Conservation (phyloP, 64 coral and sea anemone species). For the Pocillopora verrucosa region DNA sequence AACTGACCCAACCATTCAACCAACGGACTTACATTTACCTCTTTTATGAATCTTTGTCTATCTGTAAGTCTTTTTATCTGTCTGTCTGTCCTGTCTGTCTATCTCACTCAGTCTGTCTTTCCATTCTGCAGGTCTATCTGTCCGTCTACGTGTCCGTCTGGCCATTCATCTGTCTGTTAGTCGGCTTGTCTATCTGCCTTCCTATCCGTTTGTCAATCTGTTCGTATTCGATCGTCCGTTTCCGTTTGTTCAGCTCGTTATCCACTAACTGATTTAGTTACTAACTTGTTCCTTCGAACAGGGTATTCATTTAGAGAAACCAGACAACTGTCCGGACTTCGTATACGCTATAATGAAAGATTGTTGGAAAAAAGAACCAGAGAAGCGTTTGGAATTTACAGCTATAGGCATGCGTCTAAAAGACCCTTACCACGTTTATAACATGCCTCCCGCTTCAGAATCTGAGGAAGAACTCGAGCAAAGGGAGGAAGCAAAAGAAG, state of each 20-base stretch:
- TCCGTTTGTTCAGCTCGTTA: background rate
- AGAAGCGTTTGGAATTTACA: slow-evolving; percentile 60
- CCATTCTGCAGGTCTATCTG: no score
- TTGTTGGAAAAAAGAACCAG: slow-evolving; percentile 76
- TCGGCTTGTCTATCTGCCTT: background rate
- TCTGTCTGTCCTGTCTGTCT: no score
- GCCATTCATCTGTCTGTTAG: background rate
- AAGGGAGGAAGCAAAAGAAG: slow-evolving; percentile 17
- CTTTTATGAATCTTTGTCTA: no score
- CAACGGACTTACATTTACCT: no score
- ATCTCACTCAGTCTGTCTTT: no score
- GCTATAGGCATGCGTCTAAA: slow-evolving; percentile 58
- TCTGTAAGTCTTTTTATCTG: no score
- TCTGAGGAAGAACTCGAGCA: background rate
- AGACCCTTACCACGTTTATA: slow-evolving; percentile 73
- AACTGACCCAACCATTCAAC: no score
- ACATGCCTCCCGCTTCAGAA: slow-evolving; percentile 39
- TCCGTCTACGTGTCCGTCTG: background rate
- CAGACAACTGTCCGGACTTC: slow-evolving; percentile 75
- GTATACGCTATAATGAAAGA: slow-evolving; percentile 84
- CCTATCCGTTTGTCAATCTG: background rate
- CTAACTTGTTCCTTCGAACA: background rate
- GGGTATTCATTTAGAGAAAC: slow-evolving; percentile 91
- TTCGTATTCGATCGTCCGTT: background rate
- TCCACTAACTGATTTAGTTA: no score